Percentiles rank a stretch among this genome's conserved stretches.
phyloP scores from a whole-genome alignment of 2,113 vertebrate species.

The Entelurus aequoreus region DNA sequence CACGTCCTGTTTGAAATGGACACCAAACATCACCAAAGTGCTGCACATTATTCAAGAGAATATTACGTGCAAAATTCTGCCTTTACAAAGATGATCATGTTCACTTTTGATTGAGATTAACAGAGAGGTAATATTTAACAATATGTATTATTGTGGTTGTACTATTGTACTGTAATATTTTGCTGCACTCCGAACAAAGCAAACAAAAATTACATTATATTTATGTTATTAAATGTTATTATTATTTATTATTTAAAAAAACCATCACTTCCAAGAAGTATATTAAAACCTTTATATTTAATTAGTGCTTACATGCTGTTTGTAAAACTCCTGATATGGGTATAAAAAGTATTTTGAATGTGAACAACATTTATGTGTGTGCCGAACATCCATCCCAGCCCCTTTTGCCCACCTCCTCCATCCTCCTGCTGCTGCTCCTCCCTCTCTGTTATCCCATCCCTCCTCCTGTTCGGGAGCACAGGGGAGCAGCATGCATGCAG shows the following conservation, averaged over 20 bases:
- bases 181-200: too few species aligned
- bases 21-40: not conserved
- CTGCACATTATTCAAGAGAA: not conserved
- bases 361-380: slow-evolving; percentile 16
- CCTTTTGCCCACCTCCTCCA: slow-evolving; percentile 9
- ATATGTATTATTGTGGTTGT: not conserved
- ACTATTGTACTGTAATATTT: not conserved
- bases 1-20: not conserved
- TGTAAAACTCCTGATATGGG: too few species aligned
- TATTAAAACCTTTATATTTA: too few species aligned
- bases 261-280: too few species aligned
- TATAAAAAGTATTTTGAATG: not conserved
- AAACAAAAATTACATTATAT: too few species aligned
- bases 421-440: slow-evolving; percentile 22
- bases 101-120: not conserved
- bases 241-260: too few species aligned
- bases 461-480: slow-evolving; percentile 8
- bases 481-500: not conserved
- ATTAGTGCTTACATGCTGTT: too few species aligned
- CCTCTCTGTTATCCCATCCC: slow-evolving; percentile 23
- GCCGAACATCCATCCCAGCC: slow-evolving; percentile 16
- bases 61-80: not conserved
- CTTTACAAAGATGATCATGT: not conserved
- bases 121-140: not conserved
- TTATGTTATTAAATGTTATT: too few species aligned